Evolutionary conservation across 2,888 invertebrate genomes (phyloP), one percentile per base, ranked within the genome.

Genomic region (Eupithecia centaureata): DNA sequence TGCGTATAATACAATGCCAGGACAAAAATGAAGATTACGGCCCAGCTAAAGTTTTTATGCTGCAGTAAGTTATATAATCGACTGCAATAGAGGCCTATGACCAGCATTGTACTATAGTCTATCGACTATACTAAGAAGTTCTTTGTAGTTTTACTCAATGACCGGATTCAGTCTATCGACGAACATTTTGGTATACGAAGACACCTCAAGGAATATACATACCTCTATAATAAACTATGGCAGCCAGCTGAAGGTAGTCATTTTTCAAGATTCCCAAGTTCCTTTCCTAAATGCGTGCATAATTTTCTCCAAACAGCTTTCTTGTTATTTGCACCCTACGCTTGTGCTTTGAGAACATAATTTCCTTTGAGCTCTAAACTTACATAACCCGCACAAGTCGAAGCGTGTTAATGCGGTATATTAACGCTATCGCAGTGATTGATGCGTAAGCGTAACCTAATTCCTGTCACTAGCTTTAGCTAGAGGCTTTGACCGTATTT

Each of bases 401-500:
- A 61, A 62, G 61, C 68, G 72, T 73, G 71, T 65, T 74, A 71
- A 72, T 68, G 63, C 67, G 62, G 65, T 71, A 57, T 78, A 80
- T 76, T 78, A 80, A 81, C 79, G 76, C 76, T 77, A 81, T 81
- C 78, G 72, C 66, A 69, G 75, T 85, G 84, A 85, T 83, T 82
- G 81, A 84, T 83, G 82, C 64, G 73, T 81, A 82, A 82, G 82
- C 63, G 73, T 81, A 82, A 82, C 80, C 82, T 79, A 81, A 82
- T 83, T 80, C 73, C 76, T 30, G 57, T 32, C 32, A 56, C 56
- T 56, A 30, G 56, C 32, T 57, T 18, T 13, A 57, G 18, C 18
- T 32, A 12, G 63, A 64, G 63, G 65, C 62, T 65, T 61, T 78
- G 77, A 74, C 76, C 80, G 79, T 71, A 72, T 66, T 62, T 66